These are phyloP conservation scores for Macrotis lagotis DNA, from an alignment of 2,113 vertebrate genomes.

Conservation along the genomic window DNA sequence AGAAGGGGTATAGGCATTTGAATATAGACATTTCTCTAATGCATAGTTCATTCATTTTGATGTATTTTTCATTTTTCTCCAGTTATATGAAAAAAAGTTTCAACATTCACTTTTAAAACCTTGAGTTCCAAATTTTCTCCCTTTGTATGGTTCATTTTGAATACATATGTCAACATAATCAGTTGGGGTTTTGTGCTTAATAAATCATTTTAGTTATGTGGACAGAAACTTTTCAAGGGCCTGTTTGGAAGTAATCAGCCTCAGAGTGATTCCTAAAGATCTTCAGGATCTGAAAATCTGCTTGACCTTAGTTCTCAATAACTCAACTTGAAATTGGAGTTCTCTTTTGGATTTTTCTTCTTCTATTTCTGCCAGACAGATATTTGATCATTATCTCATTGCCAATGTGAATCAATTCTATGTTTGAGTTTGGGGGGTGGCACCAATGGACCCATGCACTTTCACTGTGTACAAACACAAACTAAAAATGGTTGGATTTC, in stretches of 20 bases:
- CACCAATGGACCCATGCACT: background rate
- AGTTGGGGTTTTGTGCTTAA: background rate
- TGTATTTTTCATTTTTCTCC: no score
- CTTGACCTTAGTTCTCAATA: background rate
- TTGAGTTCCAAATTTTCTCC: no score
- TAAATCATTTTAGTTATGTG: background rate
- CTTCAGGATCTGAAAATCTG: constrained; percentile 15
- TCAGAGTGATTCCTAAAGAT: background rate
- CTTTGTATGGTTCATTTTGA: background rate
- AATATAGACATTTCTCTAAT: background rate
- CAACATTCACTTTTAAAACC: no score
- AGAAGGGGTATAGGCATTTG: background rate
- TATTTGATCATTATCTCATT: constrained; percentile 13
- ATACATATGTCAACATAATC: background rate
- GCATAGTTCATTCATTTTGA: background rate
- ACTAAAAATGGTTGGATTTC: background rate
- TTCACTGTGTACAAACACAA: background rate
- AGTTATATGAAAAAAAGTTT: no score
- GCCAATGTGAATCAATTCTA: background rate
- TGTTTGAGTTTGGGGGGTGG: constrained; percentile 2
- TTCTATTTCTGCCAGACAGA: constrained; percentile 13
- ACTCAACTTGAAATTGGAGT: background rate
- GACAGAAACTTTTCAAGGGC: background rate
- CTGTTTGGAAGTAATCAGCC: background rate
- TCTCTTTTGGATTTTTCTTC: background rate